Evolutionary conservation across 1,140 invertebrate species (phyloP).

Genomic region (Calliopsis andreniformis): DNA sequence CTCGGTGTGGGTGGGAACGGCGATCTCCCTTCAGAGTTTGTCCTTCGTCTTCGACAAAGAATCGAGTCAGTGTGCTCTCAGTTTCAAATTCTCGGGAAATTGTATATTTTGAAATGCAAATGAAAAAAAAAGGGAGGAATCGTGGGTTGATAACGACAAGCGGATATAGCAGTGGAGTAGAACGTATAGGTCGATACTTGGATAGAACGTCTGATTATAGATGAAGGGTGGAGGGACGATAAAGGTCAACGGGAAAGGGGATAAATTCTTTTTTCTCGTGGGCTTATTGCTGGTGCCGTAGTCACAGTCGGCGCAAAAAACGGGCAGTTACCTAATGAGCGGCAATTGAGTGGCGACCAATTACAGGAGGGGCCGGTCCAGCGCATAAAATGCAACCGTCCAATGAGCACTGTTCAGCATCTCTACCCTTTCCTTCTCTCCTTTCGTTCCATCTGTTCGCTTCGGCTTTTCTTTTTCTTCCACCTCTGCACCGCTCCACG

Average conservation of each 20-base stretch:
- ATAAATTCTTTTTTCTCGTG: constrained; percentile 23
- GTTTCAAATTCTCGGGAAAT: too few species aligned
- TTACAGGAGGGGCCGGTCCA: constrained; percentile 74
- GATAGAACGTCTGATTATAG: constrained; percentile 36
- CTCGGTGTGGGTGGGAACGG: constrained; percentile 42
- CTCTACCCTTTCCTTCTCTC: constrained; percentile 64
- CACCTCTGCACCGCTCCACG: constrained; percentile 36
- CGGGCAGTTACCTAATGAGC: constrained; percentile 76
- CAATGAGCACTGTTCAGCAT: constrained; percentile 72
- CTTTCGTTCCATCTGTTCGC: constrained; percentile 48
- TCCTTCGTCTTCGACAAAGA: background rate
- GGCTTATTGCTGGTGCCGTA: constrained; percentile 49
- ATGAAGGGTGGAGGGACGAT: constrained; percentile 10
- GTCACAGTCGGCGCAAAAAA: constrained; percentile 71
- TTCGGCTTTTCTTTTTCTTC: constrained; percentile 42
- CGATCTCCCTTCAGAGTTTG: background rate
- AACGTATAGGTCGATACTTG: background rate
- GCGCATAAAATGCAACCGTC: constrained; percentile 72
- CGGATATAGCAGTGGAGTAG: too few species aligned
- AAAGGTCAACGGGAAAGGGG: constrained; percentile 44
- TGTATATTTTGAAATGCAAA: too few species aligned
- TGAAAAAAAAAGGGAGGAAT: too few species aligned
- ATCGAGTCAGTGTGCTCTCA: too few species aligned
- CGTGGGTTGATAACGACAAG: background rate
- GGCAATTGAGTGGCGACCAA: constrained; percentile 79